Base-by-base conservation (phyloP, 1,140 invertebrate genomes). In the Neodiprion lecontei region DNA sequence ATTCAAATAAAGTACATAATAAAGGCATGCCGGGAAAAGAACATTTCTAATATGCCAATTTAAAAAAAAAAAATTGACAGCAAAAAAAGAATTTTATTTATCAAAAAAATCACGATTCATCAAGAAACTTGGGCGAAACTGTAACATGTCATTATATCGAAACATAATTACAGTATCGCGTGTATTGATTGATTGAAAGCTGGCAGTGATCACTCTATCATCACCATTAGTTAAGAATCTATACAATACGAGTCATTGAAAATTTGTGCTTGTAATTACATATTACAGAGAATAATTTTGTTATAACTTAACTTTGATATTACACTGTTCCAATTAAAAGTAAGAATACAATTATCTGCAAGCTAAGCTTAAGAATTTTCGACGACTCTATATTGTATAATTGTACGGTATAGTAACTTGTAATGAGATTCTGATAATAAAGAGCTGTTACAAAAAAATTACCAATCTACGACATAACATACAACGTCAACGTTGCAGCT, bases 11-110 rank as follows among this genome's bases (percentile, higher is more conserved):
- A 40, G 28, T 79, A 85, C 82, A 83, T 86, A 82, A 85, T 79
- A 84, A 86, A 83, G 83, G 87, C 91, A 92, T 91, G 91, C 91
- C 90, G 90, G 89, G 89, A 91, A 91, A 91, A 90, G 89, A 90
- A 87, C 61, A 78, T 81, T 83, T 80, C 76, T 73, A 81, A 78
- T 40, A 80, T 79, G 71, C 77, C 79, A 80, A 82, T 80, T 66
- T 69, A 83, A 79, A 75, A 75, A 71, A 72, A 23, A 73, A 73
- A 77, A 53, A 79, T 79, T 65, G 70, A 49, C 17, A 21, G 17
- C 17, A 21, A 61, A 78, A 23, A 65, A 72, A 76, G 72, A 48
- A 70, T 70, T 17, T 49, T 67, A 71, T 72, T 48, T 47, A 53
- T 14, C 17, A 66, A 14, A 23, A 23, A 78, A 77, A 73, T 67